phyloP scores from a whole-genome alignment of 2,113 vertebrate species.

The Xyliphius kryptos region DNA sequence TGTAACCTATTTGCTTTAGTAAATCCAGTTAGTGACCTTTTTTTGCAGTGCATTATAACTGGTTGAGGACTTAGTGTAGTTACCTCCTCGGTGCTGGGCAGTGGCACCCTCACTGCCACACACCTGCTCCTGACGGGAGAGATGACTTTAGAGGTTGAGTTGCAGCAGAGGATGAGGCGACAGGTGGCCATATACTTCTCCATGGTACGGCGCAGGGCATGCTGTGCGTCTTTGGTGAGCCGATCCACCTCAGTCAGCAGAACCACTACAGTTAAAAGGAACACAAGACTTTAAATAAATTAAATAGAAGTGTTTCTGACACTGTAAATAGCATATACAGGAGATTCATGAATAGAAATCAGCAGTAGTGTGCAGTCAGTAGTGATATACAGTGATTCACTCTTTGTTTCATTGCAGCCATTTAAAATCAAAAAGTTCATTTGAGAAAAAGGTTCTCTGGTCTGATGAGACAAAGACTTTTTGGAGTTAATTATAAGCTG shows the following conservation, averaged over 20 bases:
- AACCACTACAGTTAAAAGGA: constrained; percentile 78
- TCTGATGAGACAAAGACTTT: too few species aligned
- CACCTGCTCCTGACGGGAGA: constrained; percentile 89
- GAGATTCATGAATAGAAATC: too few species aligned
- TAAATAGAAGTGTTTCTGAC: not conserved
- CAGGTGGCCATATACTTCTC: constrained; percentile 96
- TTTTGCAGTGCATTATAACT: too few species aligned
- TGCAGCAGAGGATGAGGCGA: constrained; percentile 88
- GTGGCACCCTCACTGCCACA: constrained; percentile 82
- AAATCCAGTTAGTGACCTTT: too few species aligned
- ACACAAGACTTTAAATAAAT: not conserved
- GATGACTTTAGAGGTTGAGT: constrained; percentile 93
- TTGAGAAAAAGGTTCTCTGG: too few species aligned
- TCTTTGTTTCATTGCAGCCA: too few species aligned
- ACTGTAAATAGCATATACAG: too few species aligned
- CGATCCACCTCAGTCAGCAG: constrained; percentile 91
- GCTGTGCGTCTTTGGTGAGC: constrained; percentile 93
- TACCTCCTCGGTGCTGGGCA: constrained; percentile 87
- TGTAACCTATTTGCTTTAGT: too few species aligned
- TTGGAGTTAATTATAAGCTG: too few species aligned
- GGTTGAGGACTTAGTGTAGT: not conserved
- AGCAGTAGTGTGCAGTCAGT: too few species aligned
- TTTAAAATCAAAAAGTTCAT: too few species aligned
- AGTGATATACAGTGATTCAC: too few species aligned
- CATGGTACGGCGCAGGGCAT: constrained; percentile 94